These are phyloP conservation scores for Nineta flava DNA, from an alignment of 2,888 invertebrate genomes.

Conservation along the genomic window DNA sequence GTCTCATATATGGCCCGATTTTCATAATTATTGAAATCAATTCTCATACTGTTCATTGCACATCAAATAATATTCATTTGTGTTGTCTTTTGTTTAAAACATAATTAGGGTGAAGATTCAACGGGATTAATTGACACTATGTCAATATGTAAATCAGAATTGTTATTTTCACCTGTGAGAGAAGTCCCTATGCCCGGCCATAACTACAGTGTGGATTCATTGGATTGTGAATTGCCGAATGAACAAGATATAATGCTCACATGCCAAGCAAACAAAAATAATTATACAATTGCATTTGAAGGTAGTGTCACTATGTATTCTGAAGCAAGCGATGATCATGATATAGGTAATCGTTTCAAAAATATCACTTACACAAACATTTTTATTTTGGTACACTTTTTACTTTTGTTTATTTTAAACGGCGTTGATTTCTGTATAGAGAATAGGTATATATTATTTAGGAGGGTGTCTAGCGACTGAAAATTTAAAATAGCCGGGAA, in stretches of 20 bases:
- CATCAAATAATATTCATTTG: no score
- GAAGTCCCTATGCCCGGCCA: slow-evolving; percentile 55
- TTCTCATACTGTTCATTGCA: no score
- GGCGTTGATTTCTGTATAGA: no score
- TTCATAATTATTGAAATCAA: no score
- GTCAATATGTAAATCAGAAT: slow-evolving; percentile 83
- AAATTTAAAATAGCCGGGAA: no score
- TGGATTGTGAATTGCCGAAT: slow-evolving; percentile 70
- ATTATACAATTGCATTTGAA: slow-evolving; percentile 90
- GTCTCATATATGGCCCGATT: no score
- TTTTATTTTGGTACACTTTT: no score
- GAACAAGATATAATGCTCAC: slow-evolving; percentile 78
- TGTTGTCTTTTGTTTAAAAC: no score
- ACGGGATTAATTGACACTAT: slow-evolving; percentile 62
- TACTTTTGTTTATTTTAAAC: no score
- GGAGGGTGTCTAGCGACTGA: no score
- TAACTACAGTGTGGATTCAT: slow-evolving; percentile 78
- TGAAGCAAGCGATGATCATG: slow-evolving; percentile 62
- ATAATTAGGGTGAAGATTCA: slow-evolving; percentile 50
- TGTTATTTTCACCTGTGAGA: slow-evolving; percentile 79
- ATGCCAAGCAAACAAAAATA: slow-evolving; percentile 84
- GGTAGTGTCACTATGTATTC: slow-evolving; percentile 73
- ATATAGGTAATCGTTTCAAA: slow-evolving; percentile 20
- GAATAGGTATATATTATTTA: no score
- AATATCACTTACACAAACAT: background rate